Conservation (phyloP, 2,888 invertebrate genomes). For the Hemistola chrysoprasaria region DNA sequence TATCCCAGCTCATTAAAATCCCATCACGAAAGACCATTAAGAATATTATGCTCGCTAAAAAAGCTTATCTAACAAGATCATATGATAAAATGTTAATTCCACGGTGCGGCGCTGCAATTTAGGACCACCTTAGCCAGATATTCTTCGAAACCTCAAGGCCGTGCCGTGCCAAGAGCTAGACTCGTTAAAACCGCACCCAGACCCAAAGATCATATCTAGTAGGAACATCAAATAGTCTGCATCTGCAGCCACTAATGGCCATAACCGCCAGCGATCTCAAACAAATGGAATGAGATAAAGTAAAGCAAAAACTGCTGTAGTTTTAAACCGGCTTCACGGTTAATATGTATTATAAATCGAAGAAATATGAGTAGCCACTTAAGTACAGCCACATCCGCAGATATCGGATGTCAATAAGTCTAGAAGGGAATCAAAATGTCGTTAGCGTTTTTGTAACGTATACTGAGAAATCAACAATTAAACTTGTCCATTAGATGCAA, state of each 20-base stretch:
- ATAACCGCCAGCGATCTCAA: conserved; percentile 50
- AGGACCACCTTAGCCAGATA: conserved; percentile 16
- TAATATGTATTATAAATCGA: conserved; percentile 11
- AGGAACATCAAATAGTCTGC: conserved; percentile 41
- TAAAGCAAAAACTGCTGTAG: conserved; percentile 55
- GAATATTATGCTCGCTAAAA: conserved; percentile 10
- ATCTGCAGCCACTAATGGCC: conserved; percentile 44
- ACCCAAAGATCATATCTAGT: conserved; percentile 37
- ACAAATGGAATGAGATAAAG: conserved; percentile 58
- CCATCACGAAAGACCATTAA: conserved; percentile 10
- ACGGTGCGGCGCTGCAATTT: conserved; percentile 7
- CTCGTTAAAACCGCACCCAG: conserved; percentile 38
- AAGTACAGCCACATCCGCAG: conserved; percentile 56
- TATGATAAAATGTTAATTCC: conserved; percentile 17
- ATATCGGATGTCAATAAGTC: conserved; percentile 37
- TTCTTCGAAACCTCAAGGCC: conserved; percentile 40
- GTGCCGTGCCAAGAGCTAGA: conserved; percentile 22
- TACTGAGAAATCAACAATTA: conserved; percentile 2
- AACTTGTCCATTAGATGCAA: neutral
- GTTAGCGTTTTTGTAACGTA: conserved; percentile 9
- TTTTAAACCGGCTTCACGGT: conserved; percentile 53
- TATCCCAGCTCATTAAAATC: conserved; percentile 11
- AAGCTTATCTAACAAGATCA: conserved; percentile 10
- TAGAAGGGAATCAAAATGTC: conserved; percentile 23
- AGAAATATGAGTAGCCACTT: conserved; percentile 49